Conservation (phyloP, 2,797 vertebrate species). For the Telmatherina bonti region DNA sequence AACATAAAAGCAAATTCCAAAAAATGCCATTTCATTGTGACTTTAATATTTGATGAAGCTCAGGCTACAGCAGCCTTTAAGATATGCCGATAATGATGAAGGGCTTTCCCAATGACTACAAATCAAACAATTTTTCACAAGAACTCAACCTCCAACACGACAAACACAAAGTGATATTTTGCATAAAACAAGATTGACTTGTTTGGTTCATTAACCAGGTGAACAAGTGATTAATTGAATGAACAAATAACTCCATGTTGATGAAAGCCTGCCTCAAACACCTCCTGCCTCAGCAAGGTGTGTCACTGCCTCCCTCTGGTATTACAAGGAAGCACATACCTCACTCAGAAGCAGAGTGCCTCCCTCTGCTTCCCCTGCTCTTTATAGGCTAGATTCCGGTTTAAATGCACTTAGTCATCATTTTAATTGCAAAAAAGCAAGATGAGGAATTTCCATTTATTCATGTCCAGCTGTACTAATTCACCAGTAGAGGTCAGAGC, state of each 20-base stretch:
- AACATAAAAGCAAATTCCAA: slow-evolving; percentile 2
- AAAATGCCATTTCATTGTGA: slow-evolving; percentile 28
- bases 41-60: slow-evolving; percentile 33
- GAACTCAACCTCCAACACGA: slow-evolving; percentile 35
- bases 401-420: slow-evolving; percentile 2
- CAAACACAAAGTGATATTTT: slow-evolving; percentile 59
- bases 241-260: slow-evolving; percentile 52
- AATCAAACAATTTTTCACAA: slow-evolving; percentile 18
- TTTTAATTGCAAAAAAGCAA: neutral
- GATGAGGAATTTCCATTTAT: neutral
- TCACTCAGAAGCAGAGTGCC: slow-evolving; percentile 6
- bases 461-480: neutral
- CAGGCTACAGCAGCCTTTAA: slow-evolving; percentile 16
- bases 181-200: slow-evolving; percentile 62
- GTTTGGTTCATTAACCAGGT: slow-evolving; percentile 63
- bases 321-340: slow-evolving; percentile 68
- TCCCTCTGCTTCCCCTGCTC: neutral
- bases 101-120: slow-evolving; percentile 11
- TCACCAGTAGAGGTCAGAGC: slow-evolving; percentile 7
- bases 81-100: slow-evolving; percentile 30
- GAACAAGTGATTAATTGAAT: slow-evolving; percentile 70
- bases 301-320: slow-evolving; percentile 83
- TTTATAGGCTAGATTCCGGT: neutral
- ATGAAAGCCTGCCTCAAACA: slow-evolving; percentile 17
- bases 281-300: slow-evolving; percentile 61